Percentiles rank a stretch among this genome's conserved stretches.
Evolutionary conservation across 2,113 vertebrate genomes (phyloP).

Genomic region (Stigmatopora argus): DNA sequence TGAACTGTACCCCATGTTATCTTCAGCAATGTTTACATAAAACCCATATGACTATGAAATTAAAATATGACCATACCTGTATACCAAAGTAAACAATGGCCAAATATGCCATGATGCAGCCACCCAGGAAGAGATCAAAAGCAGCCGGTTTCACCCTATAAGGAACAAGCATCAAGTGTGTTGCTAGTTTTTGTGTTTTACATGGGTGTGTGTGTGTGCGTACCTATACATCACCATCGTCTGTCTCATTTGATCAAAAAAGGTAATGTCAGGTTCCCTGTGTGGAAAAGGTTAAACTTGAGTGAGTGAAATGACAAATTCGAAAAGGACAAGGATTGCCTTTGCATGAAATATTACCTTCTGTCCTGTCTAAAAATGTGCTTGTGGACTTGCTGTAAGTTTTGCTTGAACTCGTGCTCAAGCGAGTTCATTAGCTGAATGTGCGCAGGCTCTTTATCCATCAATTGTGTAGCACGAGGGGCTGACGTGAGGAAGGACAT

Average conservation of each 20-base stretch:
- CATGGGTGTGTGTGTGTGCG: neutral
- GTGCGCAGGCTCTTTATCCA: constrained; percentile 65
- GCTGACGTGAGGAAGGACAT: constrained; percentile 67
- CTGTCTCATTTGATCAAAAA: constrained; percentile 75
- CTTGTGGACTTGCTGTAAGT: constrained; percentile 68
- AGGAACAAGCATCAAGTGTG: neutral
- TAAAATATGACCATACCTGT: constrained; percentile 55
- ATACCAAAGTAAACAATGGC: constrained; percentile 67
- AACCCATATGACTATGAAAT: neutral
- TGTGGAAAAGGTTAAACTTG: constrained; percentile 7
- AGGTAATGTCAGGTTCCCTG: constrained; percentile 73
- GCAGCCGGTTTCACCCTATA: constrained; percentile 75
- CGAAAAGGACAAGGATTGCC: neutral
- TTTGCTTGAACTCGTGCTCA: constrained; percentile 69
- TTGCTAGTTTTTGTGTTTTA: neutral
- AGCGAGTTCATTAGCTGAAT: constrained; percentile 64
- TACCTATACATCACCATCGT: constrained; percentile 74
- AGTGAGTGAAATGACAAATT: neutral
- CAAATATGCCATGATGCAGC: constrained; percentile 71
- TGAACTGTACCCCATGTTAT: neutral
- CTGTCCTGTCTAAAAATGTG: constrained; percentile 67
- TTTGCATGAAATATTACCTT: constrained; percentile 38
- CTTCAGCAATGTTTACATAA: neutral
- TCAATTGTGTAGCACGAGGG: constrained; percentile 70
- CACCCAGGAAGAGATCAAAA: constrained; percentile 74